These are phyloP conservation scores for Spinibarbus caldwelli DNA, from an alignment of 2,797 vertebrate genomes.

Conservation along the genomic window DNA sequence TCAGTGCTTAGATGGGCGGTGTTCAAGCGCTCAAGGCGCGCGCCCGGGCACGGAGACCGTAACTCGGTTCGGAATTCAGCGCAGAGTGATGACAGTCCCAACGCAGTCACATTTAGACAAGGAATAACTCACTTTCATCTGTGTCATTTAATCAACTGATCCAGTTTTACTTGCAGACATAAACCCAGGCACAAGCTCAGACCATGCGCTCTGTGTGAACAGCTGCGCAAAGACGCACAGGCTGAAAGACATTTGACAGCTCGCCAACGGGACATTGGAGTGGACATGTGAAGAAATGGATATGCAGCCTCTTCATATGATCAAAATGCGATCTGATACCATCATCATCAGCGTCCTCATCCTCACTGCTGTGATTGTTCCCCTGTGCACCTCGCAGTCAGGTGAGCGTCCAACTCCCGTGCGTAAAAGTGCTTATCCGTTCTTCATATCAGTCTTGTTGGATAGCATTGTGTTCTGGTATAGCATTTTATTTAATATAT, in stretches of 20 bases:
- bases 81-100: constrained; percentile 46
- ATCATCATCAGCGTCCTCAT: constrained; percentile 66
- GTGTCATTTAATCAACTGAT: neutral
- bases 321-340: constrained; percentile 76
- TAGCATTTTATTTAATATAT: neutral
- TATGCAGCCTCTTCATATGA: constrained; percentile 59
- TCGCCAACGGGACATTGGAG: constrained; percentile 68
- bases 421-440: constrained; percentile 49
- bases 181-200: constrained; percentile 21
- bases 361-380: constrained; percentile 70
- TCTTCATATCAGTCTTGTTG: neutral
- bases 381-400: constrained; percentile 74
- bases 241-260: constrained; percentile 41
- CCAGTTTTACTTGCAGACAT: constrained; percentile 24
- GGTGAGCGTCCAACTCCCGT: constrained; percentile 69
- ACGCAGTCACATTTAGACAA: constrained; percentile 41
- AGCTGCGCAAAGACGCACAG: constrained; percentile 48
- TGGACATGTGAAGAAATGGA: constrained; percentile 77
- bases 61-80: constrained; percentile 50
- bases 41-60: constrained; percentile 39
- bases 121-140: constrained; percentile 37
- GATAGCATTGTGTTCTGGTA: constrained; percentile 7
- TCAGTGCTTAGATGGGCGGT: constrained; percentile 34
- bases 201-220: constrained; percentile 41
- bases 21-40: constrained; percentile 27